Conservation (phyloP, 2,888 invertebrate species). For the Scrobipalpa atriplicella region DNA sequence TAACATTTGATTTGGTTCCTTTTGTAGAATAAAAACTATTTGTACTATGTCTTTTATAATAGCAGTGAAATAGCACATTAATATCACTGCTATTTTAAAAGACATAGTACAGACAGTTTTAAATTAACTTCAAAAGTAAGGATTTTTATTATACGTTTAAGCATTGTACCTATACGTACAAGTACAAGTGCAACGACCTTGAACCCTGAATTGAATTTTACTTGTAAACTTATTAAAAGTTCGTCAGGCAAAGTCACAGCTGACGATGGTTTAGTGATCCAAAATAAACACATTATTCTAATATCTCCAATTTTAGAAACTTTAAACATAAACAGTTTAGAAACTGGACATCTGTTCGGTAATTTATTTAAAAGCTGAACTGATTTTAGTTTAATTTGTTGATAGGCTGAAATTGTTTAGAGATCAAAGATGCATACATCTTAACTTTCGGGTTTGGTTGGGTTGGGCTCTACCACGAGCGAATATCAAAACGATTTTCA, state of each 20-base stretch:
- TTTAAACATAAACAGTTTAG: not conserved
- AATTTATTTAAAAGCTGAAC: conserved; percentile 3
- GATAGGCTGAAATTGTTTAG: conserved; percentile 6
- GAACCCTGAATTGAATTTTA: not conserved
- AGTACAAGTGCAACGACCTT: not conserved
- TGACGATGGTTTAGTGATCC: not conserved
- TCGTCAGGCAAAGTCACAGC: not conserved
- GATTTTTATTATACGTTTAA: too few relatives aligned
- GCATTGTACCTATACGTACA: too few relatives aligned
- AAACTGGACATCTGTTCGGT: conserved; percentile 7
- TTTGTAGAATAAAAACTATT: too few relatives aligned
- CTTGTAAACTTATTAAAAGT: conserved; percentile 1
- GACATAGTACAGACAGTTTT: too few relatives aligned
- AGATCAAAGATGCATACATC: conserved; percentile 8
- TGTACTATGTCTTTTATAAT: too few relatives aligned
- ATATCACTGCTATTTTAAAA: too few relatives aligned
- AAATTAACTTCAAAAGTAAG: too few relatives aligned
- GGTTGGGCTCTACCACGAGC: not conserved
- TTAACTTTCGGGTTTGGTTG: not conserved
- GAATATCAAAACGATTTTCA: not conserved
- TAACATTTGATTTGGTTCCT: too few relatives aligned
- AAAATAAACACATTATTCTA: not conserved
- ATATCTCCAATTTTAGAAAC: conserved; percentile 1
- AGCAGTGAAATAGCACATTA: too few relatives aligned
- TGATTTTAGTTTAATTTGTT: not conserved